Evolutionary conservation across 2,888 invertebrate genomes (phyloP), one percentile per base, ranked within the genome.

Genomic region (Nomada fabriciana): DNA sequence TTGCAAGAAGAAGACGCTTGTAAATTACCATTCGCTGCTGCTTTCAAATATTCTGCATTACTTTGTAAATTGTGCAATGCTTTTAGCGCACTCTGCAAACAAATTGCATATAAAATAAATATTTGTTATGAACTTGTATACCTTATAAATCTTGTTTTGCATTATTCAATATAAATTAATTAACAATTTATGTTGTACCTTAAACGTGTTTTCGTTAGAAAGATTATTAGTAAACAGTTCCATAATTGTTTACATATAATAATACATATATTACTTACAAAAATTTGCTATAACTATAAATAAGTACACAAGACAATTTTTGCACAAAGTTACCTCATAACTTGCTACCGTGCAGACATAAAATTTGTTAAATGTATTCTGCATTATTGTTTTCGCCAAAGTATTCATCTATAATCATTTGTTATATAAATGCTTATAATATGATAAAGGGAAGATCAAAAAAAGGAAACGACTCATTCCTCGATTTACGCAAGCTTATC

Each of bases 11-110:
- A 60, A 5, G 25, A 75, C 1, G 18, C 2, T 36, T 50, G 11
- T 7, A 52, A 13, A 29, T 82, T 43, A 23, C 75, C 79, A 9
- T 80, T 74, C 5, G n/a, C 76, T 1, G 75, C 80, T 42, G 93
- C 85, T 93, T 94, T 94, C 86, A 96, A 94, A 82, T 95, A 94
- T 0, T 95, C 94, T 42, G 96, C 96, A 93, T 97, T 98, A 53
- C 96, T 96, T 93, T 98, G 97, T 11, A 98, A 94, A 0, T 94
- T 94, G 90, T 97, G 97, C 36, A 98, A 94, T 65, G 96, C 95
- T 73, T 94, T 94, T 1, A 98, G 95, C 47, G 97, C 96, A 85
- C 96, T 96, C 97, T 98, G 90, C 73, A 92, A 88, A 80, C 59
- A 65, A 78, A 53, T 50, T 23, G 43, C 5, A 57, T 23, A 18